Evolutionary conservation across 2,888 invertebrate species (phyloP).

Genomic region (Oscheius myriophilus): DNA sequence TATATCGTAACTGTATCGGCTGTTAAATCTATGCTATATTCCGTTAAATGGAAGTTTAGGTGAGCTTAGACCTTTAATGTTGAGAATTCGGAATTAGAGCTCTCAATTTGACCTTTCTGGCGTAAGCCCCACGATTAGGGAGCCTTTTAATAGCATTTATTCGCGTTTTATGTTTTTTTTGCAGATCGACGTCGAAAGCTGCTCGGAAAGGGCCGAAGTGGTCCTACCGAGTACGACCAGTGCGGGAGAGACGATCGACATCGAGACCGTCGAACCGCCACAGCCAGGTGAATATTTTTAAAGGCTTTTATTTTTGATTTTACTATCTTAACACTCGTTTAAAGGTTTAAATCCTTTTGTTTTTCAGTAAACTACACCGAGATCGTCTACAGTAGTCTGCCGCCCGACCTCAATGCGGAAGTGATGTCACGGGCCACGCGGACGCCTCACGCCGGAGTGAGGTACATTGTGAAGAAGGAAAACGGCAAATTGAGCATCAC

Average conservation of each 20-base stretch:
- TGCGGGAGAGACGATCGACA: constrained; percentile 4
- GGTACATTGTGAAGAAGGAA: constrained; percentile 6
- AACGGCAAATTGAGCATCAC: constrained; percentile 23
- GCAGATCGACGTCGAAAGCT: no score
- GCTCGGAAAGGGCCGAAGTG: background rate
- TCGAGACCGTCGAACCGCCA: background rate
- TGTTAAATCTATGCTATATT: no score
- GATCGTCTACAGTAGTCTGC: constrained; percentile 26
- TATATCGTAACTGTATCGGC: no score
- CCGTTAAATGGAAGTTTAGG: no score
- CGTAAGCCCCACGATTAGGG: no score
- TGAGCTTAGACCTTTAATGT: no score
- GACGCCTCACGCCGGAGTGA: constrained; percentile 3
- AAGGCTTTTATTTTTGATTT: constrained; percentile 4
- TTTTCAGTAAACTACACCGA: constrained; percentile 9
- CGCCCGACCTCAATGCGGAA: constrained; percentile 28
- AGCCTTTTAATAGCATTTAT: no score
- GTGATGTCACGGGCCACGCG: constrained; percentile 17
- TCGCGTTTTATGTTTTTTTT: no score
- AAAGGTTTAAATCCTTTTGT: no score
- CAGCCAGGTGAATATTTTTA: background rate
- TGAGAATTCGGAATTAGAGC: no score
- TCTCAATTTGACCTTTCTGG: no score
- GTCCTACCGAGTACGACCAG: constrained; percentile 13
- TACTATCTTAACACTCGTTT: background rate